Evolutionary conservation across 2,113 vertebrate species (phyloP).

Genomic region (Cyanocitta stelleri): DNA sequence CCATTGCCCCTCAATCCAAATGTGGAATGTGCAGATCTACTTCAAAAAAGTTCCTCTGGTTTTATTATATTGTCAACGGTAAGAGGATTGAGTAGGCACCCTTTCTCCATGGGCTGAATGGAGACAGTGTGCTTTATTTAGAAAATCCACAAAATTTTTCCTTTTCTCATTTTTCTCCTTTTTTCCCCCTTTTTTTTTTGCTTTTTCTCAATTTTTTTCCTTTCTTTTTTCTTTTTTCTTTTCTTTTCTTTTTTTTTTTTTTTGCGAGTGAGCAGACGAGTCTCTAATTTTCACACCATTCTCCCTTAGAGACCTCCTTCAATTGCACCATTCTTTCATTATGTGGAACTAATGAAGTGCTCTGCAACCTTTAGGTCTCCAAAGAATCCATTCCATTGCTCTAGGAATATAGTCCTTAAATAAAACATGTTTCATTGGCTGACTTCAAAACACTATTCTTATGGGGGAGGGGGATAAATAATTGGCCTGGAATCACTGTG

Average conservation of each 20-base stretch:
- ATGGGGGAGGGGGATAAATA: conserved; percentile 40
- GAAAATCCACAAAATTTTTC: conserved; percentile 45
- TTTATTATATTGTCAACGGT: conserved; percentile 71
- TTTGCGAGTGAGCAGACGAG: conserved; percentile 65
- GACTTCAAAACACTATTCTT: conserved; percentile 74
- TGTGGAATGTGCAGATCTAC: conserved; percentile 65
- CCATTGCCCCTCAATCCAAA: conserved; percentile 68
- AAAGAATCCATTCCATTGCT: conserved; percentile 65
- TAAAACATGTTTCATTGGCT: conserved; percentile 80
- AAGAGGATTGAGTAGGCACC: conserved; percentile 67
- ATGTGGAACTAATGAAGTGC: conserved; percentile 78
- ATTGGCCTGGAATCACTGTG: conserved; percentile 31
- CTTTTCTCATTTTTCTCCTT: background rate
- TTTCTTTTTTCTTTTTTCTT: background rate
- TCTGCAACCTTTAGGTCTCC: conserved; percentile 66
- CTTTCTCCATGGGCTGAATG: conserved; percentile 62
- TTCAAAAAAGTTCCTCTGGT: conserved; percentile 63
- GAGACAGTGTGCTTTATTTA: conserved; percentile 62
- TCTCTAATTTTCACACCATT: conserved; percentile 74
- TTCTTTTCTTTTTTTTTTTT: background rate
- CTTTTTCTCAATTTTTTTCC: background rate
- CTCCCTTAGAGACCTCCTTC: conserved; percentile 69
- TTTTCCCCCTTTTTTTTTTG: background rate
- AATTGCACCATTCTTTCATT: conserved; percentile 76
- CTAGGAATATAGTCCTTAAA: conserved; percentile 68